phyloP scores from a whole-genome alignment of 2,113 vertebrate species.

The Bubo scandiacus region DNA sequence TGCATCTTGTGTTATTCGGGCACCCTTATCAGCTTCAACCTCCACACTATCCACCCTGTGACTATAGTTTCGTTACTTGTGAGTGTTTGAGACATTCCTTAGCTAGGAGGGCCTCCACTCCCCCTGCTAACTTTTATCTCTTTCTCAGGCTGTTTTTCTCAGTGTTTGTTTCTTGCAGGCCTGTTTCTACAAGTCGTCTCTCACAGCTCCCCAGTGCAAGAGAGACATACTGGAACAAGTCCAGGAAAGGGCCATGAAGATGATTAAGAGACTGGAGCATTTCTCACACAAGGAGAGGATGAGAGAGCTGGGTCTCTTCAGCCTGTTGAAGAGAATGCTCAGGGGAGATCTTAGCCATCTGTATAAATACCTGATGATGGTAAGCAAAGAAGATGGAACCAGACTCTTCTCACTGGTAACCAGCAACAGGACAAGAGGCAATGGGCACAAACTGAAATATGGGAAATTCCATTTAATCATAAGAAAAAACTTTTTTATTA shows the following conservation, averaged over 20 bases:
- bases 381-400: neutral
- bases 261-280: neutral
- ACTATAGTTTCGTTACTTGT: too few relatives aligned
- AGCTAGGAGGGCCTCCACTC: too few relatives aligned
- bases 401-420: neutral
- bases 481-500: neutral
- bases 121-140: too few relatives aligned
- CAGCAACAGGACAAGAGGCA: neutral
- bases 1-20: too few relatives aligned
- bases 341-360: neutral
- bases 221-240: neutral
- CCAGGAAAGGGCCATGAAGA: neutral
- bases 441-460: neutral
- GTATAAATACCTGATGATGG: neutral
- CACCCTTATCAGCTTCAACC: too few relatives aligned
- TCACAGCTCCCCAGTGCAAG: too few relatives aligned
- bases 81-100: too few relatives aligned
- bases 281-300: neutral
- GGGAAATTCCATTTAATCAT: neutral
- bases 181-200: too few relatives aligned
- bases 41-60: too few relatives aligned
- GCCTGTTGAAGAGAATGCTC: neutral
- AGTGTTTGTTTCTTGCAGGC: too few relatives aligned
- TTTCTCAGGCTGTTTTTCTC: too few relatives aligned
- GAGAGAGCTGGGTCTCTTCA: neutral